Base-by-base conservation (phyloP, 2,888 invertebrate species). In the Dynastes maya region DNA sequence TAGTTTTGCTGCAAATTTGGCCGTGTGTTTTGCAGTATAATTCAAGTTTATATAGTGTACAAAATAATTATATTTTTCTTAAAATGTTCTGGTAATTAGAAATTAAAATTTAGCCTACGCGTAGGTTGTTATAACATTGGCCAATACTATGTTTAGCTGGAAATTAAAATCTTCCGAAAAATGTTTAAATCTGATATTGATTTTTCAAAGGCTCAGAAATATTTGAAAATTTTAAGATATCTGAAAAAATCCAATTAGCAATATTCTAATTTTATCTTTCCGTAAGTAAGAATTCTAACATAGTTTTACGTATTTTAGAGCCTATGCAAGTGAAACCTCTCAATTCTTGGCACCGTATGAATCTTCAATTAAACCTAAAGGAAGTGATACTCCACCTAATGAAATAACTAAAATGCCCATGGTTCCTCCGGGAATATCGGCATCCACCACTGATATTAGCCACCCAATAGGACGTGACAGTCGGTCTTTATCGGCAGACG, bases 311-410 rank as follows among this genome's bases (percentile, higher is more conserved):
- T 27, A 29, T 88, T 88, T 80, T 87, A 94, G 94, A 89, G 92
- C 92, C 51, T 94, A 93, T 88, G 94, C 94, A 79, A 92, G 91
- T 84, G 94, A 95, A 89, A 94, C 94, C 68, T 92, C 92, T 81
- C 94, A 94, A 87, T 94, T 94, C 87, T 88, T 94, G 85, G 94
- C 94, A 65, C 94, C 94, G 3, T 94, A 93, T 83, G 94, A 94
- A 87, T 92, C 92, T 64, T 93, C 93, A 29, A 91, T 92, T 55
- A 92, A 92, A 86, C 88, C 90, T 61, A 89, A 90, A 64, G 86
- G 88, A 61, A 86, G 88, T 63, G 89, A 89, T 71, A 81, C 82
- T 16, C 76, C 80, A 4, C 82, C 81, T n/a, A 82, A 84, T 32
- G 82, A 81, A 2, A 51, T 81, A n/a, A 75, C 68, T 45, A 81